These are phyloP conservation scores for Drosophila pseudoananassae DNA, from an alignment of 1,140 invertebrate species.

Conservation along the genomic window DNA sequence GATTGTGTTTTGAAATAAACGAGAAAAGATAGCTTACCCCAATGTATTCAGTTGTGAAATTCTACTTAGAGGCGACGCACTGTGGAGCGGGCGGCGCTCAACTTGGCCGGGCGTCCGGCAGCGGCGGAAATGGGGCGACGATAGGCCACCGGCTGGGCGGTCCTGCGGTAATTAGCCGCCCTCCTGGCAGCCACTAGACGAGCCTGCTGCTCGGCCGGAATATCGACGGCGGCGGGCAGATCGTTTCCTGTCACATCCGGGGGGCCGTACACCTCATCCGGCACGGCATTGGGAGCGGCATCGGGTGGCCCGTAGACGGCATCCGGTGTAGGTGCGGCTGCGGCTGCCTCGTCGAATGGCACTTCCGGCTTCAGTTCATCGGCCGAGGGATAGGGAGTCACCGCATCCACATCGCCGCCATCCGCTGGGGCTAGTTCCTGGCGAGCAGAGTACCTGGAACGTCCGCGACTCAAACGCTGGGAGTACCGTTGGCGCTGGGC, in stretches of 20 bases:
- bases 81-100: slow-evolving; percentile 37
- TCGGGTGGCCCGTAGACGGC: slow-evolving; percentile 77
- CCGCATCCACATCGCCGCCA: slow-evolving; percentile 57
- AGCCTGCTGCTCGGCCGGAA: slow-evolving; percentile 66
- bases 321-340: slow-evolving; percentile 64
- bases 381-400: slow-evolving; percentile 76
- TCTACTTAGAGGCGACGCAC: slow-evolving; percentile 52
- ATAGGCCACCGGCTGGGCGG: slow-evolving; percentile 40
- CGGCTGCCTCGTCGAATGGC: slow-evolving; percentile 74
- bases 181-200: slow-evolving; percentile 67
- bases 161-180: slow-evolving; percentile 57
- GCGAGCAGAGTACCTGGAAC: slow-evolving; percentile 67
- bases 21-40: slow-evolving; percentile 1
- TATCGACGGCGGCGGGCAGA: slow-evolving; percentile 63
- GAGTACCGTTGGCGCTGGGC: slow-evolving; percentile 57
- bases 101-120: slow-evolving; percentile 64
- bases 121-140: slow-evolving; percentile 50
- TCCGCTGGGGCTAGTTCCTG: slow-evolving; percentile 66
- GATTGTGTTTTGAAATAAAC: too few species aligned
- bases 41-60: slow-evolving; percentile 15
- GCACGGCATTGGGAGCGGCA: slow-evolving; percentile 61
- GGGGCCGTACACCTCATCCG: slow-evolving; percentile 76
- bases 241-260: slow-evolving; percentile 70
- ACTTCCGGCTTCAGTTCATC: slow-evolving; percentile 79
- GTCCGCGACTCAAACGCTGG: slow-evolving; percentile 60